Evolutionary conservation across 2,113 vertebrate species (phyloP).

Genomic region (Gopherus evgoodei): DNA sequence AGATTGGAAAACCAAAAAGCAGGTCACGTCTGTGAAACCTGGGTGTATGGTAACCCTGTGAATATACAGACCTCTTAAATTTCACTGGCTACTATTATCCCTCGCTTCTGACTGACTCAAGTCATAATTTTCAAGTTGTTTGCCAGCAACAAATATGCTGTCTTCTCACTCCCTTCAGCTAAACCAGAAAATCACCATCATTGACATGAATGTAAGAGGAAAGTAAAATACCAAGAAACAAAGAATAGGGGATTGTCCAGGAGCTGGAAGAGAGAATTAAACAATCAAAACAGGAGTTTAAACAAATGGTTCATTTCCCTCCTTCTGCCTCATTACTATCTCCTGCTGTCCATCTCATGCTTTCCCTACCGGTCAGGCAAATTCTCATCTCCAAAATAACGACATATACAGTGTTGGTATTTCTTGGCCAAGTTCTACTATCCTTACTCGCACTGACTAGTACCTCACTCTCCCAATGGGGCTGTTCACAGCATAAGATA

Average conservation of each 20-base stretch:
- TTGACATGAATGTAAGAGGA: background rate
- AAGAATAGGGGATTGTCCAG: background rate
- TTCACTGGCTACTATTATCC: background rate
- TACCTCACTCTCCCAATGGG: background rate
- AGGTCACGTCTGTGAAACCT: background rate
- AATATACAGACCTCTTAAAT: background rate
- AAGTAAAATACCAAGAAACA: background rate
- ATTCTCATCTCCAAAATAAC: background rate
- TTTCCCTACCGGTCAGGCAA: background rate
- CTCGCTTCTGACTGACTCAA: background rate
- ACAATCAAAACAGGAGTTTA: background rate
- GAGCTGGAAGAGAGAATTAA: background rate
- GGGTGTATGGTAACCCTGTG: background rate
- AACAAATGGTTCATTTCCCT: background rate
- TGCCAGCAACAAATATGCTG: background rate
- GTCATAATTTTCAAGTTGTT: background rate
- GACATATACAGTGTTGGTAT: background rate
- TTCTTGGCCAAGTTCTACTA: background rate
- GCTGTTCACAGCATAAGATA: background rate
- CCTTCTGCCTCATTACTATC: background rate
- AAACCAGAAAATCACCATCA: background rate
- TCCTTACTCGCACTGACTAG: background rate
- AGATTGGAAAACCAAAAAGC: background rate
- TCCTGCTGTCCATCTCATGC: background rate
- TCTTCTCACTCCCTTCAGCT: background rate